A percentile compares a stretch with the other conserved stretches of the same genome.
Evolutionary conservation across 1,140 invertebrate genomes (phyloP).

Genomic region (Penaeus chinensis): DNA sequence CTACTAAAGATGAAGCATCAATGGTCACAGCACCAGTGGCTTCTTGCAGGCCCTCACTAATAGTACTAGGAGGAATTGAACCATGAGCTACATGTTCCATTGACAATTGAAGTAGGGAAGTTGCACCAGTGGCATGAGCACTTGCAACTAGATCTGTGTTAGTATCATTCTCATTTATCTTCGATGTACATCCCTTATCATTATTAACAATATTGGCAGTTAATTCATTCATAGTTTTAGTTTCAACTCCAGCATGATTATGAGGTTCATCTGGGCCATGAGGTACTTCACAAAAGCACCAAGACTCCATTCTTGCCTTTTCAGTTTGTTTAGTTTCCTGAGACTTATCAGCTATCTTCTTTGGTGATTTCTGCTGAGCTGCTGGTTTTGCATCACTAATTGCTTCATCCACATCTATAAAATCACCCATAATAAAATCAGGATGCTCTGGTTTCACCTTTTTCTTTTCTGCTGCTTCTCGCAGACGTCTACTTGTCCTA

Average conservation of each 20-base stretch:
- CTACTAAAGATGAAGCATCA: slow-evolving; percentile 17
- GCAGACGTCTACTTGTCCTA: slow-evolving; percentile 54
- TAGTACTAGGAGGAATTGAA: slow-evolving; percentile 2
- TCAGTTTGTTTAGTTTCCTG: slow-evolving; percentile 29
- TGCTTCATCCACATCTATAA: slow-evolving; percentile 44
- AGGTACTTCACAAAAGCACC: slow-evolving; percentile 64
- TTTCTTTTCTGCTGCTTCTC: slow-evolving; percentile 54
- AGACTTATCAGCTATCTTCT: slow-evolving; percentile 22
- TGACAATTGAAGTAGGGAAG: slow-evolving; percentile 52
- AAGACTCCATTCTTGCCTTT: slow-evolving; percentile 55
- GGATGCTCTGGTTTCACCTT: slow-evolving; percentile 54
- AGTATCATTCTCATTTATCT: slow-evolving; percentile 8
- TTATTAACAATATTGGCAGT: neutral
- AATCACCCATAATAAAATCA: slow-evolving; percentile 62
- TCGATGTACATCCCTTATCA: slow-evolving; percentile 8
- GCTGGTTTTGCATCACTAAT: slow-evolving; percentile 40
- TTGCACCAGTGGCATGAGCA: slow-evolving; percentile 49
- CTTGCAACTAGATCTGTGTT: slow-evolving; percentile 25
- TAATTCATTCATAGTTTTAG: slow-evolving; percentile 29
- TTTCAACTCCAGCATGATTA: slow-evolving; percentile 33
- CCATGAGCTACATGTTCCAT: slow-evolving; percentile 46
- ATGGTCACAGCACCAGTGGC: slow-evolving; percentile 33
- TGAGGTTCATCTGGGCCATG: slow-evolving; percentile 63
- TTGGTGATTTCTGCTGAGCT: slow-evolving; percentile 9
- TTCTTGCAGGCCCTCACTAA: slow-evolving; percentile 15